A percentile compares a stretch with the other conserved stretches of the same genome.
Conservation (phyloP, 2,797 vertebrate species). For the Crax fasciolata region DNA sequence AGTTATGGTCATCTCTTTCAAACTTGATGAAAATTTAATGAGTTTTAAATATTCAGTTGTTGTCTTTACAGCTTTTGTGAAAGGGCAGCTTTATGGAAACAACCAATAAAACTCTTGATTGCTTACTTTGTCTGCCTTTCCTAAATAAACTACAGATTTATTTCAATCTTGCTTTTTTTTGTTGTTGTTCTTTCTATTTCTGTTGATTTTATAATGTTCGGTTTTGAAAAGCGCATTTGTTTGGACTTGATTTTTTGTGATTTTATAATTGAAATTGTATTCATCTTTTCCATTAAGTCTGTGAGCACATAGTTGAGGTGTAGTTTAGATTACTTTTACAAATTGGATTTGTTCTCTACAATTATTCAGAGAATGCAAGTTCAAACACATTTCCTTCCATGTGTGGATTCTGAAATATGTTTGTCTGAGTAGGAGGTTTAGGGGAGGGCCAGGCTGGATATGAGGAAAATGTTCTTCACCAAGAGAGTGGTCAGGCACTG, state of each 20-base stretch:
- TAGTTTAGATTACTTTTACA: slow-evolving; percentile 1
- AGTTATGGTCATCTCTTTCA: neutral
- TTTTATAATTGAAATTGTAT: neutral
- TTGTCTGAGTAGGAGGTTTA: neutral
- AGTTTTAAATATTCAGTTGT: slow-evolving; percentile 7
- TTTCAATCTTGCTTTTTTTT: neutral
- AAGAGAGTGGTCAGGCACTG: too few relatives aligned
- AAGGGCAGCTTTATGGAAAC: neutral
- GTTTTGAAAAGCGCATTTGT: neutral
- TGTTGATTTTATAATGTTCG: neutral
- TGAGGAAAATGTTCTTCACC: too few relatives aligned
- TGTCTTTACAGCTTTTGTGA: neutral
- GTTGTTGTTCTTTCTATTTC: neutral
- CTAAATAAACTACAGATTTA: neutral
- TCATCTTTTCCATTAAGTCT: neutral
- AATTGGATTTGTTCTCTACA: slow-evolving; percentile 2
- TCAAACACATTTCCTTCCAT: neutral
- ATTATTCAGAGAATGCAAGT: neutral
- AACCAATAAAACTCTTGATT: neutral
- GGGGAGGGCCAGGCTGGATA: too few relatives aligned
- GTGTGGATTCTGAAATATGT: neutral
- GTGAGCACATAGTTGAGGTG: neutral
- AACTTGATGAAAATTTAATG: slow-evolving; percentile 11
- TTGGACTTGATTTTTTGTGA: neutral
- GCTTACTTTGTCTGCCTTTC: neutral